A percentile compares a stretch with the other conserved stretches of the same genome.
Conservation (phyloP, 1,140 invertebrate genomes). For the Aphelenchoides avenae region DNA sequence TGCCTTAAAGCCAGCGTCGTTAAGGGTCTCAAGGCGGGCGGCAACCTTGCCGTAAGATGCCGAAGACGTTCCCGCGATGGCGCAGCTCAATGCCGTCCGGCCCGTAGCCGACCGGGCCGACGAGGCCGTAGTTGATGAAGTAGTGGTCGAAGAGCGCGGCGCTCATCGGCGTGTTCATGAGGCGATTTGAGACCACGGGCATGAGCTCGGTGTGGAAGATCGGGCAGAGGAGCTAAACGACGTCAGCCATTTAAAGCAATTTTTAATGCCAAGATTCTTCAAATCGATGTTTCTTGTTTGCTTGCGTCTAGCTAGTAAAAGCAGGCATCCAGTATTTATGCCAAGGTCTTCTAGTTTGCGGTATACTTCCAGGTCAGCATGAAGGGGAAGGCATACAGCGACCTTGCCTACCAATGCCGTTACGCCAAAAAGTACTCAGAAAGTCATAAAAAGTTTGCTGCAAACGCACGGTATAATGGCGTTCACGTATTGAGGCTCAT, state of each 20-base stretch:
- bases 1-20: slow-evolving; percentile 23
- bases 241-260: no score
- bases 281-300: no score
- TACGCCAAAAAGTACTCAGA: no score
- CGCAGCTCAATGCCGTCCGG: slow-evolving; percentile 36
- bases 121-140: slow-evolving; percentile 57
- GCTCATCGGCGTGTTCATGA: slow-evolving; percentile 54
- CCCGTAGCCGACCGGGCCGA: slow-evolving; percentile 41
- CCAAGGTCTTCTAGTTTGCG: no score
- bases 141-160: slow-evolving; percentile 58
- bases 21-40: no score
- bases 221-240: slow-evolving; percentile 52
- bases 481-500: no score
- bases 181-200: slow-evolving; percentile 52
- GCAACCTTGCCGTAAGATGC: slow-evolving; percentile 55
- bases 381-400: no score
- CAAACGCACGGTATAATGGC: no score
- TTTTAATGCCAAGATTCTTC: slow-evolving; percentile 3
- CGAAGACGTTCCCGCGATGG: slow-evolving; percentile 57
- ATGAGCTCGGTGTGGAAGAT: slow-evolving; percentile 53
- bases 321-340: no score
- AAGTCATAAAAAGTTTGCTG: no score
- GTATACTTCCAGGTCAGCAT: no score
- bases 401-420: no score
- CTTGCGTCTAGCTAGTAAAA: neutral